Evolutionary conservation across 2,797 vertebrate species (phyloP), one percentile per base, ranked within the genome.

Genomic region (Rhabdophis nuchalis): DNA sequence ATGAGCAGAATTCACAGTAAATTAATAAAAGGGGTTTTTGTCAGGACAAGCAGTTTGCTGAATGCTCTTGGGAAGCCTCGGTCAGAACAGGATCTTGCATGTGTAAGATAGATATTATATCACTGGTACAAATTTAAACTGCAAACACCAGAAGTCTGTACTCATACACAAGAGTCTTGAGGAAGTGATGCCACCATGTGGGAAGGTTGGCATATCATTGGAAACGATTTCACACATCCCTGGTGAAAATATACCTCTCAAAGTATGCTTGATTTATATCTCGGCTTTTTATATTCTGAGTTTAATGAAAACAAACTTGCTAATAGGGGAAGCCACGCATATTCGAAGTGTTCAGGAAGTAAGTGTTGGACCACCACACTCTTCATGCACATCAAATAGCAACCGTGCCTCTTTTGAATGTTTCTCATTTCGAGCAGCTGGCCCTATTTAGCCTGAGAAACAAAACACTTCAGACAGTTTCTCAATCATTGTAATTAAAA

Each of bases 341-440:
- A 32, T 9, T 85, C 29, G 1, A 58, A 91, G 12, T 0, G 3
- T 87, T 93, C 54, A 0, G 4, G 77, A 88, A 16, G 27, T 54
- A 94, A 94, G 93, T n/a, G 32, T 2, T 68, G 32, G 93, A 41
- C 72, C 61, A 12, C 1, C 27, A 0, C 60, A 61, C 60, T 61
- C 68, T 85, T 93, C 88, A 53, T 36, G 68, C 41, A 77, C 90
- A 53, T 77, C 20, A 61, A 90, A 12, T 32, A n/a, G 91, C 90
- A 72, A 9, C 5, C 7, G 87, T 0, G 0, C 50, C 52, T 91
- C 29, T 92, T 94, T 56, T 91, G 68, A 91, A 60, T 68, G 2
- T 56, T 95, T 82, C 94, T 94, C 90, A 90, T 91, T 93, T 91
- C 13, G 91, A 96, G 95, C 57, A 96, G 60, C 89, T 97, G 93